Base-by-base conservation (phyloP, 2,888 invertebrate species). In the Phortica okadai region DNA sequence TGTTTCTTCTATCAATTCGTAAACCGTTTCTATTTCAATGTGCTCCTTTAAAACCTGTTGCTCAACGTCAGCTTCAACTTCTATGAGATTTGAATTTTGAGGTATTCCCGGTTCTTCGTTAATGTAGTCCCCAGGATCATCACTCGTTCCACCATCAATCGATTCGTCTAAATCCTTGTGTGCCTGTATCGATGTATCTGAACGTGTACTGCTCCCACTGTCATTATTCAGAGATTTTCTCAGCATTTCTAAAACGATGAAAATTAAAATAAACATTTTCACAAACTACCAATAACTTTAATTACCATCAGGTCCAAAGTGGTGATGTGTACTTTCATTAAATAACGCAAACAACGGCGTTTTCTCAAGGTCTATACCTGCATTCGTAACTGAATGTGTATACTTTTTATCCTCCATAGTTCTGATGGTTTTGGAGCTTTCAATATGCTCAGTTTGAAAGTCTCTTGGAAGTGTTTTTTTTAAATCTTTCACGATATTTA, bases 401-500 rank as follows among this genome's bases (percentile, higher is more conserved):
- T 33, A 33, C 1, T 33, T 33, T 33, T 33, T 33, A 33, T 33
- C 4, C 33, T 33, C 33, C 33, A 33, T 0, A 33, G 33, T 5
- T 33, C 33, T 33, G 33, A 33, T 66, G 66, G 66, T 66, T 21
- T 3, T 66, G 66, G 6, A 33, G 66, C 33, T 5, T 33, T 33
- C 33, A 33, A 33, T 66, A 41, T 14, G 42, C 14, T 10, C 66
- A 66, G 14, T 3, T 6, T 25, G 2, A 6, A n/a, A 16, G 7
- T n/a, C 7, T n/a, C 11, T 21, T n/a, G 56, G 33, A 6, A 62
- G 7, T 42, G 25, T 58, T 25, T 59, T n/a, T 41, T 74, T 83
- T 7, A 88, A 45, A 7, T 67, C 72, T 72, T 84, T 87, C 45
- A 84, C 78, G 44, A 79, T 86, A 2, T 78, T 79, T 41, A 89